These are phyloP conservation scores for Disparrhopalites patrizii DNA, from an alignment of 2,888 invertebrate genomes.

Conservation along the genomic window DNA sequence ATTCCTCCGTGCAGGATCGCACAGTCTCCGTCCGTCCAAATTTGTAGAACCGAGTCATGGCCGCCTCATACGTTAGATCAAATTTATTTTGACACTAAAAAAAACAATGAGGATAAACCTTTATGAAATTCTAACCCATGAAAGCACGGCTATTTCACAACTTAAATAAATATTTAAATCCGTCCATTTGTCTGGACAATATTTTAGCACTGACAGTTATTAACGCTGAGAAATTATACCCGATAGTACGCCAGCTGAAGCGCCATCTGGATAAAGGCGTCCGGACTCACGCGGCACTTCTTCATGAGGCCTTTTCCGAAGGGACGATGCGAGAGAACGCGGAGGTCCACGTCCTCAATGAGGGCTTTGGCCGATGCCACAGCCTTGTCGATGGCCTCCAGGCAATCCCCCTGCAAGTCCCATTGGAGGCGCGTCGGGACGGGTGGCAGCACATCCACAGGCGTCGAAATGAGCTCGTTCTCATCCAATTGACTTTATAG, in stretches of 20 bases:
- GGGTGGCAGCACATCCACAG: conserved; percentile 67
- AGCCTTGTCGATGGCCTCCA: conserved; percentile 64
- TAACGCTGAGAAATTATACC: conserved; percentile 55
- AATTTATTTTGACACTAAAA: conserved; percentile 83
- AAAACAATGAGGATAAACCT: too few relatives aligned
- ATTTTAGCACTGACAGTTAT: too few relatives aligned
- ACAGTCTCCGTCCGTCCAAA: conserved; percentile 99
- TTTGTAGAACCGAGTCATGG: conserved; percentile 93
- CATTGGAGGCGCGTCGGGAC: conserved; percentile 80
- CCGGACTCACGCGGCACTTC: conserved; percentile 84
- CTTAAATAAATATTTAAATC: too few relatives aligned
- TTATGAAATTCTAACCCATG: too few relatives aligned
- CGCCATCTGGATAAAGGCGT: conserved; percentile 97
- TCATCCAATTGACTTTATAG: too few relatives aligned
- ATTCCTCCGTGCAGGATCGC: conserved; percentile 74
- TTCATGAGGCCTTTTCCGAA: conserved; percentile 98
- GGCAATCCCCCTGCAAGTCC: conserved; percentile 69
- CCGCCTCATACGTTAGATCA: conserved; percentile 95
- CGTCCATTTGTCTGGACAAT: too few relatives aligned
- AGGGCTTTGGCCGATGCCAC: conserved; percentile 65
- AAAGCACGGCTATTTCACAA: too few relatives aligned
- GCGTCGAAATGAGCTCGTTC: conserved; percentile 58
- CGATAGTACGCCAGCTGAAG: conserved; percentile 91
- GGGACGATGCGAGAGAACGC: conserved; percentile 75
- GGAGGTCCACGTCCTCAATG: conserved; percentile 83